Evolutionary conservation across 2,888 invertebrate species (phyloP).

Genomic region (Amaurobius ferox): DNA sequence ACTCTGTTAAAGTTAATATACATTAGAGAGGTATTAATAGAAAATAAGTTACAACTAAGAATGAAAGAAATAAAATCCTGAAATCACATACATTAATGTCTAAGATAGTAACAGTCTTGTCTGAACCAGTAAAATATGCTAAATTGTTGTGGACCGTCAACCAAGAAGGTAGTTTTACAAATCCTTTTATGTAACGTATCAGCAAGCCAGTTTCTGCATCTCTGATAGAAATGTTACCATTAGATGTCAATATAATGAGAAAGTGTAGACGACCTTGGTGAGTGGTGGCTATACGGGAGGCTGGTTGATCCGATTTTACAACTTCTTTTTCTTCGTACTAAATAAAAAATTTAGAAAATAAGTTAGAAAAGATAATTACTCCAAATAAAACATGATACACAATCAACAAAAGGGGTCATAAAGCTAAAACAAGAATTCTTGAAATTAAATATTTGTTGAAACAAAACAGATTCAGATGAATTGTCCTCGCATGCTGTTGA

Average conservation of each 20-base stretch:
- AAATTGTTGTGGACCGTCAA: slow-evolving; percentile 35
- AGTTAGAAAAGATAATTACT: too few relatives aligned
- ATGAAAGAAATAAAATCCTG: too few relatives aligned
- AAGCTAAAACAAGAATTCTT: too few relatives aligned
- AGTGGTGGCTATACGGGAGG: slow-evolving; percentile 22
- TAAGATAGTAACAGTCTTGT: slow-evolving; percentile 5
- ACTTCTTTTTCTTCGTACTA: slow-evolving; percentile 39
- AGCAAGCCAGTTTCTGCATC: slow-evolving; percentile 36
- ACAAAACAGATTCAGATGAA: too few relatives aligned
- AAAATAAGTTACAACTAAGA: too few relatives aligned
- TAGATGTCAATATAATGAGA: slow-evolving; percentile 18
- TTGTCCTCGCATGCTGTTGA: too few relatives aligned
- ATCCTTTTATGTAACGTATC: slow-evolving; percentile 27
- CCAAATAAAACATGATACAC: too few relatives aligned
- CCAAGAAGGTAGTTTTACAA: slow-evolving; percentile 6
- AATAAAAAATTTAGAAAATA: not conserved
- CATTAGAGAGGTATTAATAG: too few relatives aligned
- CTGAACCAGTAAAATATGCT: slow-evolving; percentile 33
- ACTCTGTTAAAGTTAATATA: too few relatives aligned
- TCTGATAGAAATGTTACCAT: slow-evolving; percentile 36
- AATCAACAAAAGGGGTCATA: too few relatives aligned
- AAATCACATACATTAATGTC: slow-evolving; percentile 33
- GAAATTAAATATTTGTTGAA: too few relatives aligned
- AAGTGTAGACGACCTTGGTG: slow-evolving; percentile 47
- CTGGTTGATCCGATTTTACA: slow-evolving; percentile 2